These are phyloP conservation scores for Caenorhabditis becei DNA, from an alignment of 2,888 invertebrate species.

Conservation along the genomic window DNA sequence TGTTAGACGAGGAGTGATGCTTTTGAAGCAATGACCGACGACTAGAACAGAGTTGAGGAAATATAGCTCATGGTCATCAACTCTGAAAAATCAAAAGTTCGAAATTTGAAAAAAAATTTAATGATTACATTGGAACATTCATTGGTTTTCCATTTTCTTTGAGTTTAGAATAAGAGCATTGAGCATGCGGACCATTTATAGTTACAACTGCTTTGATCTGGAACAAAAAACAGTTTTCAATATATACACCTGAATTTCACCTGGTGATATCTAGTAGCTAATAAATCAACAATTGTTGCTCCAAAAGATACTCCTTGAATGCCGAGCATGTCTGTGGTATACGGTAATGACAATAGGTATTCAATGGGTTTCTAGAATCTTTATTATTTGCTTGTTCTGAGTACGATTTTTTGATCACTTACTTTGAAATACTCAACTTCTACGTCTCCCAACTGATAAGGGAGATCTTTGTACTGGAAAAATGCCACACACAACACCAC, in stretches of 20 bases:
- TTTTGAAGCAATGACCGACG: constrained; percentile 42
- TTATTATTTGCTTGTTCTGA: too few relatives aligned
- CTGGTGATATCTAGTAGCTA: constrained; percentile 60
- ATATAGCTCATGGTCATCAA: constrained; percentile 47
- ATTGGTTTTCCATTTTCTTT: constrained; percentile 62
- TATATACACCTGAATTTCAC: not conserved
- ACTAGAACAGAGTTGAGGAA: constrained; percentile 60
- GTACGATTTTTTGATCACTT: not conserved
- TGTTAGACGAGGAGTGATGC: constrained; percentile 39
- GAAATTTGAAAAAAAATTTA: not conserved
- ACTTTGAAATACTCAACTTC: constrained; percentile 62
- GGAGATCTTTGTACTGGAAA: constrained; percentile 65
- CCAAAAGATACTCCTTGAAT: constrained; percentile 67
- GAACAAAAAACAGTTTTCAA: not conserved
- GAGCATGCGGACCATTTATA: constrained; percentile 61
- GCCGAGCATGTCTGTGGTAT: constrained; percentile 59
- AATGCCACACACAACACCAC: constrained; percentile 64
- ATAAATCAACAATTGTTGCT: constrained; percentile 59
- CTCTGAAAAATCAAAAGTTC: constrained; percentile 25
- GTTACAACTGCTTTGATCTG: constrained; percentile 63
- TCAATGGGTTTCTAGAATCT: constrained; percentile 56
- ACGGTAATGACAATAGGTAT: constrained; percentile 54
- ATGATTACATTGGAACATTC: constrained; percentile 41
- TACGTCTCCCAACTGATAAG: constrained; percentile 57
- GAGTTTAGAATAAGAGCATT: constrained; percentile 42